Percentiles rank a stretch among this genome's conserved stretches.
Evolutionary conservation across 2,888 invertebrate species (phyloP).

Genomic region (Nowickia ferox): DNA sequence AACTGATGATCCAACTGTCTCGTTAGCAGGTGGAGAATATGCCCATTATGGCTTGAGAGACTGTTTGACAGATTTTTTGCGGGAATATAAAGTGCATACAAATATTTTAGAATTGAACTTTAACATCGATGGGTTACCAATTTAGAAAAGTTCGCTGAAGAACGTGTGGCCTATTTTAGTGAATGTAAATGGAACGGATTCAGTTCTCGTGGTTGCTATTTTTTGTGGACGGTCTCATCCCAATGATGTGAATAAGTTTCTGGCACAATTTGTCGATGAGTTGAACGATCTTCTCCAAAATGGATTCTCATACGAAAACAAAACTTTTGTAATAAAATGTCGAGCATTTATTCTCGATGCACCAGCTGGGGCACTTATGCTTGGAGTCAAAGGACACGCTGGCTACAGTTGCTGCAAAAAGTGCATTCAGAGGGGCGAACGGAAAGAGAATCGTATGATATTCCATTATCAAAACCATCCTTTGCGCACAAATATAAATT

Average conservation of each 20-base stretch:
- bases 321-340: slow-evolving; percentile 45
- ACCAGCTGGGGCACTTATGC: slow-evolving; percentile 44
- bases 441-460: slow-evolving; percentile 55
- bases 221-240: slow-evolving; percentile 51
- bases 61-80: slow-evolving; percentile 61
- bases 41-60: slow-evolving; percentile 42
- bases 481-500: slow-evolving; percentile 47
- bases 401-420: slow-evolving; percentile 59
- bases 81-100: slow-evolving; percentile 33
- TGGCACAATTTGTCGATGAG: slow-evolving; percentile 46
- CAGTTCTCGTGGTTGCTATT: slow-evolving; percentile 45
- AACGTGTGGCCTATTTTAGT: slow-evolving; percentile 55
- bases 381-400: slow-evolving; percentile 57
- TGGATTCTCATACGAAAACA: slow-evolving; percentile 41
- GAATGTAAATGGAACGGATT: slow-evolving; percentile 34
- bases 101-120: slow-evolving; percentile 48
- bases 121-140: slow-evolving; percentile 69
- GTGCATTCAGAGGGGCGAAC: slow-evolving; percentile 54
- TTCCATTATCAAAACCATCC: slow-evolving; percentile 53
- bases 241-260: slow-evolving; percentile 39
- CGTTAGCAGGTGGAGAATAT: slow-evolving; percentile 30
- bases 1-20: slow-evolving; percentile 20
- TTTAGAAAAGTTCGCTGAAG: slow-evolving; percentile 62
- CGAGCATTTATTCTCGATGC: slow-evolving; percentile 53
- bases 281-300: slow-evolving; percentile 44